Base-by-base conservation (phyloP, 2,797 vertebrate species). In the Anniella stebbinsi region DNA sequence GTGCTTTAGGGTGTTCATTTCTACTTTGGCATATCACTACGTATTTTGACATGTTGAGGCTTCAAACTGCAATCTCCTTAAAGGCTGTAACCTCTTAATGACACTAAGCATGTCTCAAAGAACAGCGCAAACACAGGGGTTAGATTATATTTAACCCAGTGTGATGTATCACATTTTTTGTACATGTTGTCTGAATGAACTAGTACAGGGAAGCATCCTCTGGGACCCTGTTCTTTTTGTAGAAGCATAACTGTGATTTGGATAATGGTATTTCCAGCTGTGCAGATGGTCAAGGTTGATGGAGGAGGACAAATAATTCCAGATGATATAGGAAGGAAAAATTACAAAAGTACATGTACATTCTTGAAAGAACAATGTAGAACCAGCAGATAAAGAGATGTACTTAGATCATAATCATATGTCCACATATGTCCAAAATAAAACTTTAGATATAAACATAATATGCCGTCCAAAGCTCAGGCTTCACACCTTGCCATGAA, bases 181-280 rank as follows among this genome's bases (percentile, higher is more conserved):
- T 92, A 87, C 57, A 85, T 21, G 78, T 87, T 90, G 92, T 38
- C 72, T 86, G 93, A 90, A 89, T 66, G 84, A 92, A 77, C 90
- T 86, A 91, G 91, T 57, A 84, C 63, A 72, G 72, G 86, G 87
- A 92, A 93, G 91, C 91, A 94, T 90, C 94, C 95, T 93, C 6
- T 87, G 93, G 92, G 95, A 95, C 89, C 76, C 66, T 88, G 83
- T 82, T 91, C 92, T 60, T 93, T 89, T 90, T 93, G 86, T 87
- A 94, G 90, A 92, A 96, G 92, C 86, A 93, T 90, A 94, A 94
- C 92, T 94, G 80, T 87, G 91, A 81, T 91, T 87, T 93, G 87
- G 87, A 92, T 94, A 95, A 96, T 95, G 92, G 78, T 89, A 90
- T 94, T 96, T 93, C 93, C 95, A 96, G 94, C 92, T 96, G 95